A percentile compares a stretch with the other conserved stretches of the same genome.
phyloP scores from a whole-genome alignment of 2,888 invertebrate species.

The Drosophila nr. medialis region DNA sequence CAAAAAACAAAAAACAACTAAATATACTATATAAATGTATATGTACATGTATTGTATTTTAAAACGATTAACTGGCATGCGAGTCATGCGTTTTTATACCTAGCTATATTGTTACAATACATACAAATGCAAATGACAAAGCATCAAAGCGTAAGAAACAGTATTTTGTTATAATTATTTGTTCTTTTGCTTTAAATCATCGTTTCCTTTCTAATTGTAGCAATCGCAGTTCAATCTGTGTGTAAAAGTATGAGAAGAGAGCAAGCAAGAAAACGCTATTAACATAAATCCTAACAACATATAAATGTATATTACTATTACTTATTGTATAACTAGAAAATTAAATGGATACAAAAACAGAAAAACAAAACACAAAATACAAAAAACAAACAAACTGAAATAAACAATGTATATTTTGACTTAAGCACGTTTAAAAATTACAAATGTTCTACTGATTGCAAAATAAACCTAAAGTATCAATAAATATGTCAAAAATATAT shows the following conservation, averaged over 20 bases:
- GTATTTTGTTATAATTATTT: conserved; percentile 74
- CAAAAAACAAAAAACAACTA: conserved; percentile 19
- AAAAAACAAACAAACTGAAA: conserved; percentile 13
- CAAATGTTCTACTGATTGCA: conserved; percentile 79
- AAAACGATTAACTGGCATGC: conserved; percentile 50
- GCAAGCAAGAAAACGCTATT: conserved; percentile 65
- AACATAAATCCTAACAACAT: conserved; percentile 68
- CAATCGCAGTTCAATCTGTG: conserved; percentile 35
- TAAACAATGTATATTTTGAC: conserved; percentile 77
- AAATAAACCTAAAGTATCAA: conserved; percentile 69
- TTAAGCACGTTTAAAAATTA: conserved; percentile 77
- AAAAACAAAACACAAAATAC: conserved; percentile 18
- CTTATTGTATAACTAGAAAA: conserved; percentile 75
- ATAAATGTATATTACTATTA: conserved; percentile 72
- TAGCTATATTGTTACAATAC: conserved; percentile 57
- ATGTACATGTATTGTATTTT: conserved; percentile 57
- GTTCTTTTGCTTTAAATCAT: conserved; percentile 61
- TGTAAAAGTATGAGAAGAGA: conserved; percentile 17
- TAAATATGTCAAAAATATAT: conserved; percentile 52
- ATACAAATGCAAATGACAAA: conserved; percentile 74
- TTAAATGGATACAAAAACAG: conserved; percentile 57
- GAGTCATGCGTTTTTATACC: conserved; percentile 71
- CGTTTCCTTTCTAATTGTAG: conserved; percentile 63
- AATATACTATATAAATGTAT: conserved; percentile 25
- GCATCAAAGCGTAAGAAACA: conserved; percentile 67